Evolutionary conservation across 2,888 invertebrate species (phyloP), one percentile per base, ranked within the genome.

Genomic region (Melinopterus prodromus): DNA sequence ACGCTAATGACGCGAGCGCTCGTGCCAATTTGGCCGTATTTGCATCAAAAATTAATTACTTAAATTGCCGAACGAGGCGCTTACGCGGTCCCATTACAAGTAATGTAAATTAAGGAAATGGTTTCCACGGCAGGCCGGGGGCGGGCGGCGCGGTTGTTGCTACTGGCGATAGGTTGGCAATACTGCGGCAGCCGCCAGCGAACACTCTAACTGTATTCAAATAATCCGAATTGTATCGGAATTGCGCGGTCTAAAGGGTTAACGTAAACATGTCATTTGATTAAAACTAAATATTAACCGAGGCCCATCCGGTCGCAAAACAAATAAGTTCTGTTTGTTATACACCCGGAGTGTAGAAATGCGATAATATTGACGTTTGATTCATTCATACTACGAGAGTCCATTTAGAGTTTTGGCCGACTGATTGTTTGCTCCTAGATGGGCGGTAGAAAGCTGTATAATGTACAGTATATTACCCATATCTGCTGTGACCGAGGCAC

Each of bases 241-340:
- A 12, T 53, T 2, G 53, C 12, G 53, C 5, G 53, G 53, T 53
- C 53, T 53, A 53, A 53, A 53, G 53, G 53, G 53, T 53, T 53
- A 53, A 53, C 53, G 53, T 53, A 53, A 53, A 53, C 53, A 53
- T 53, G 53, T 53, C 53, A 53, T 53, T 53, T 53, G 12, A 53
- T 53, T 7, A 53, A 53, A 53, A 53, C 53, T 53, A 53, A 53
- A 53, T 53, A 53, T 53, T 53, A 53, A 53, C 53, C 12, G 53
- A 53, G 12, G 53, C 53, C 53, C 53, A 53, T 53, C 53, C 53
- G 3, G 53, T 7, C 53, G 3, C 53, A 53, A 53, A 53, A 53
- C 53, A 53, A 53, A 53, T 53, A 53, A 53, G 53, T 53, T 53
- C 53, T 53, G 53, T 53, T 53, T 53, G 53, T 53, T 53, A 53